phyloP scores from a whole-genome alignment of 2,113 vertebrate genomes.

The Cepphus grylle region DNA sequence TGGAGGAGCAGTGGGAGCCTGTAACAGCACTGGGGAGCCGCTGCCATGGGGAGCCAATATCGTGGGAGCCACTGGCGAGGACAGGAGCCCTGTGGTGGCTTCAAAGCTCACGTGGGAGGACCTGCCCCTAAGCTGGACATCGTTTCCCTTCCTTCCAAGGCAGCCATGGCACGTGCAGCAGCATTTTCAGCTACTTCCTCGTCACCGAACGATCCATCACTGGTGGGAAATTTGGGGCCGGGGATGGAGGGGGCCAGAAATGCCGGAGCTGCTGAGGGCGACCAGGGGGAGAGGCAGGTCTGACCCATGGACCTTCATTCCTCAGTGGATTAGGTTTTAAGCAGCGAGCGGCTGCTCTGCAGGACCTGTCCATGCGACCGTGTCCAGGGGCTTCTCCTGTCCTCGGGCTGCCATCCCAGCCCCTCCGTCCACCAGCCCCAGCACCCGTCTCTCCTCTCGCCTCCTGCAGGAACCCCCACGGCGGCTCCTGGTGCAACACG shows the following conservation, averaged over 20 bases:
- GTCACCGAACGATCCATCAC: background rate
- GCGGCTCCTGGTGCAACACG: background rate
- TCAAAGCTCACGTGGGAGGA: background rate
- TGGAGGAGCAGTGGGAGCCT: background rate
- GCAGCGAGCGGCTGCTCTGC: background rate
- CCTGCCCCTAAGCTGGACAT: background rate
- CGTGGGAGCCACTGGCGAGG: background rate
- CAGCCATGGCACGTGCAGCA: background rate
- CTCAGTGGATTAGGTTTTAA: background rate
- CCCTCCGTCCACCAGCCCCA: background rate
- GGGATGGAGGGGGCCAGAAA: background rate
- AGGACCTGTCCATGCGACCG: background rate
- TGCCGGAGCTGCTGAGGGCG: accelerated
- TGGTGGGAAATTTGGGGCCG: background rate
- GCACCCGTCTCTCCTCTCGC: background rate
- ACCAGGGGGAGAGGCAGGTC: background rate
- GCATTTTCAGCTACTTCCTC: background rate
- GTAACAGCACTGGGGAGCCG: accelerated
- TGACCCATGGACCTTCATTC: background rate
- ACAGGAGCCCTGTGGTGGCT: background rate
- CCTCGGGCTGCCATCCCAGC: background rate
- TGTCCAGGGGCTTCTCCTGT: background rate
- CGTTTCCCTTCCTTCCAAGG: too few species aligned
- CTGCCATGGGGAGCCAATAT: background rate
- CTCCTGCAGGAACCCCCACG: background rate